Percentiles rank a stretch among this genome's conserved stretches.
Evolutionary conservation across 2,113 vertebrate genomes (phyloP).

Genomic region (Gallinago jamesoni): DNA sequence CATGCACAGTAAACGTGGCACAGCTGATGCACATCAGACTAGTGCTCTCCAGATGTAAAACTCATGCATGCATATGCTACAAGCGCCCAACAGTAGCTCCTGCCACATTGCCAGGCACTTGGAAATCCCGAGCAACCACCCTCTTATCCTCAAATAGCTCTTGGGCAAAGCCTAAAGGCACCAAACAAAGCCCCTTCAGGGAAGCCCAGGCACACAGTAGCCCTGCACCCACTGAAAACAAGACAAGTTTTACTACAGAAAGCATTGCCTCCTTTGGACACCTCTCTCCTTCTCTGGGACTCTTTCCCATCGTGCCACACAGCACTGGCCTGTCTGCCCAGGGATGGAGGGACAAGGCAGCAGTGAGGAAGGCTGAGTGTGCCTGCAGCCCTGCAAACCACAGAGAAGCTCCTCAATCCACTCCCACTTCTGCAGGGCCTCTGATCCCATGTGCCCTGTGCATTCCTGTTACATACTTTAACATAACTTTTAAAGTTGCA

Average conservation of each 20-base stretch:
- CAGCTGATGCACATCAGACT: not conserved
- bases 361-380: not conserved
- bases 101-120: rapidly evolving
- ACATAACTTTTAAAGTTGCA: not conserved
- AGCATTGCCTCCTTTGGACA: not conserved
- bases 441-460: not conserved
- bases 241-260: not conserved
- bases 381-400: rapidly evolving
- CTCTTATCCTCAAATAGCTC: not conserved
- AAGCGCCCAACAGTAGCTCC: not conserved
- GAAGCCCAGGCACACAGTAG: not conserved
- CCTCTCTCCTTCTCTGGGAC: not conserved
- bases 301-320: not conserved
- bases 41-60: not conserved
- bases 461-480: not conserved
- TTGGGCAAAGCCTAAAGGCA: not conserved
- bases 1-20: rapidly evolving
- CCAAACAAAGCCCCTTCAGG: not conserved
- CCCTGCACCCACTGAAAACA: rapidly evolving
- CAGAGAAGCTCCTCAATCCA: not conserved
- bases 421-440: rapidly evolving
- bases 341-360: not conserved
- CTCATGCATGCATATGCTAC: rapidly evolving
- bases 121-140: not conserved
- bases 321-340: not conserved